Evolutionary conservation across 2,113 vertebrate genomes (phyloP).

Genomic region (Mesembrinibis cayennensis): DNA sequence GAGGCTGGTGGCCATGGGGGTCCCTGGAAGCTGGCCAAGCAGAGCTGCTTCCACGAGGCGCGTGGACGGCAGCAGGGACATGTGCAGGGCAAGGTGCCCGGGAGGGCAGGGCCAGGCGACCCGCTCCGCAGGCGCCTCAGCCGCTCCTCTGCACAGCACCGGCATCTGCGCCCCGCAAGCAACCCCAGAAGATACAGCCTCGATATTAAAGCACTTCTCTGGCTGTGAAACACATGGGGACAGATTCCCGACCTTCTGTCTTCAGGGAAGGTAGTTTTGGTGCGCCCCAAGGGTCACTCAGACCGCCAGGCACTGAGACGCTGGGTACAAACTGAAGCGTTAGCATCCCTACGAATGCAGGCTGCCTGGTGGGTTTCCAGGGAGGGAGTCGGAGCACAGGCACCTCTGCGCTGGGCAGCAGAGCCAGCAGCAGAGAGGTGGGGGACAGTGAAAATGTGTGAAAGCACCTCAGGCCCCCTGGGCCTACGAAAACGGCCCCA

Average conservation of each 20-base stretch:
- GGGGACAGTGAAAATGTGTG: background rate
- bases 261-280: background rate
- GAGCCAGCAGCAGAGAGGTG: background rate
- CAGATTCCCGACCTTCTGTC: background rate
- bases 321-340: accelerated
- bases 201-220: background rate
- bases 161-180: accelerated
- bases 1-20: background rate
- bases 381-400: background rate
- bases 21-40: accelerated
- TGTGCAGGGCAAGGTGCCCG: accelerated
- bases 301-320: background rate
- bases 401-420: background rate
- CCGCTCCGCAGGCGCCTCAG: background rate
- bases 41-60: background rate
- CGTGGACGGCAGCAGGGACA: background rate
- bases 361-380: background rate
- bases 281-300: background rate
- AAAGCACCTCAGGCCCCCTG: background rate
- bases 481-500: background rate
- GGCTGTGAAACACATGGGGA: background rate
- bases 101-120: background rate
- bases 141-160: background rate
- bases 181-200: too few relatives aligned
- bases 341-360: background rate